Percentiles rank a stretch among this genome's conserved stretches.
Conservation (phyloP, 2,113 vertebrate genomes). For the Opisthocomus hoazin region DNA sequence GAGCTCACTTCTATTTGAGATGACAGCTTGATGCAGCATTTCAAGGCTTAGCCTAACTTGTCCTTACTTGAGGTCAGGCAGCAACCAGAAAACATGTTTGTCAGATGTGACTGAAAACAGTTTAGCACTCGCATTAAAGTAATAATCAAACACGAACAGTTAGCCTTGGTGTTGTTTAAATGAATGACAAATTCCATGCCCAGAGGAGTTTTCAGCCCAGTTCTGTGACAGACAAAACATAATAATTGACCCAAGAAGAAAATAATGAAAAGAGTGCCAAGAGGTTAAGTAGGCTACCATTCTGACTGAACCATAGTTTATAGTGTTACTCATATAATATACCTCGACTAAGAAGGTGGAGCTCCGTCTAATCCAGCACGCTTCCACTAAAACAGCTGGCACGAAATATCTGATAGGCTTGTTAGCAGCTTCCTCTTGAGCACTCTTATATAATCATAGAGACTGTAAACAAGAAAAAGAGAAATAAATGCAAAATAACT, state of each 20-base stretch:
- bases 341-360: not conserved
- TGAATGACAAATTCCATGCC: constrained; percentile 59
- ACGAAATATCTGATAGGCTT: not conserved
- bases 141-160: constrained; percentile 56
- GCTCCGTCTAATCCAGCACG: not conserved
- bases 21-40: constrained; percentile 64
- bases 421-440: constrained; percentile 7
- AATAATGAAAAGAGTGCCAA: constrained; percentile 32
- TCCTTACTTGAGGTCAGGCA: constrained; percentile 49
- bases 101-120: constrained; percentile 55
- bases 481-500: constrained; percentile 28
- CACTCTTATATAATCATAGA: constrained; percentile 1
- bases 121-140: constrained; percentile 58
- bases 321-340: not conserved
- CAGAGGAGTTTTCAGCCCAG: constrained; percentile 40
- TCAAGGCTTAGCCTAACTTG: constrained; percentile 65
- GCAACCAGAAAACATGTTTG: constrained; percentile 53
- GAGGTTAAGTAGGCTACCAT: constrained; percentile 41
- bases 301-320: not conserved
- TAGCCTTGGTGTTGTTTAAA: constrained; percentile 54
- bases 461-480: not conserved
- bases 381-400: constrained; percentile 23
- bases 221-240: constrained; percentile 53
- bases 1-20: constrained; percentile 50
- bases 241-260: constrained; percentile 51